Conservation (phyloP, 2,888 invertebrate species). For the Omphaloscelis lunosa region DNA sequence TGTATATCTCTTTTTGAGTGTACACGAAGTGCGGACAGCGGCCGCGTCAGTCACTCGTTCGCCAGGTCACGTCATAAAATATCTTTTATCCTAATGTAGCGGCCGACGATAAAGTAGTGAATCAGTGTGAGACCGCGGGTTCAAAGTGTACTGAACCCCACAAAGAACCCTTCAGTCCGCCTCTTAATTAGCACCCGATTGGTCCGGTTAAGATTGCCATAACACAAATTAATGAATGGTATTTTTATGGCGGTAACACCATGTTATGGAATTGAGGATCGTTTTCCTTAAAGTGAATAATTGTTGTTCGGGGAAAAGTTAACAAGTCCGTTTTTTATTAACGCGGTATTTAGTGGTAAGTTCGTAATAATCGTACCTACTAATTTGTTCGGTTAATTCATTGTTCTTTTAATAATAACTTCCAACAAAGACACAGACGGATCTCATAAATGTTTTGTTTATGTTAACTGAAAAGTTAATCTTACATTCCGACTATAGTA, state of each 20-base stretch:
- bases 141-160: constrained; percentile 79
- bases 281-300: constrained; percentile 62
- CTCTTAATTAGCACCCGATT: constrained; percentile 78
- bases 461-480: background rate
- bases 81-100: constrained; percentile 60
- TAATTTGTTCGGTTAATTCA: constrained; percentile 36
- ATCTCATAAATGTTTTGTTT: constrained; percentile 16
- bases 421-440: constrained; percentile 29
- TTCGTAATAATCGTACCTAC: constrained; percentile 30
- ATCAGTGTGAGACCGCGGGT: constrained; percentile 67
- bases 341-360: constrained; percentile 30
- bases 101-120: constrained; percentile 68
- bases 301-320: constrained; percentile 56
- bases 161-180: constrained; percentile 74
- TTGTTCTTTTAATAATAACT: constrained; percentile 37
- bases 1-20: constrained; percentile 10
- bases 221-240: constrained; percentile 57
- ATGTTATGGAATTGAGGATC: constrained; percentile 26
- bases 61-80: constrained; percentile 52
- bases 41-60: constrained; percentile 40
- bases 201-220: constrained; percentile 60
- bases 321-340: constrained; percentile 36
- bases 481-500: constrained; percentile 13
- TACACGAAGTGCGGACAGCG: constrained; percentile 26
- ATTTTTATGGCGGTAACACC: constrained; percentile 48